Base-by-base conservation (phyloP, 2,113 vertebrate species). In the Stigmatopora argus region DNA sequence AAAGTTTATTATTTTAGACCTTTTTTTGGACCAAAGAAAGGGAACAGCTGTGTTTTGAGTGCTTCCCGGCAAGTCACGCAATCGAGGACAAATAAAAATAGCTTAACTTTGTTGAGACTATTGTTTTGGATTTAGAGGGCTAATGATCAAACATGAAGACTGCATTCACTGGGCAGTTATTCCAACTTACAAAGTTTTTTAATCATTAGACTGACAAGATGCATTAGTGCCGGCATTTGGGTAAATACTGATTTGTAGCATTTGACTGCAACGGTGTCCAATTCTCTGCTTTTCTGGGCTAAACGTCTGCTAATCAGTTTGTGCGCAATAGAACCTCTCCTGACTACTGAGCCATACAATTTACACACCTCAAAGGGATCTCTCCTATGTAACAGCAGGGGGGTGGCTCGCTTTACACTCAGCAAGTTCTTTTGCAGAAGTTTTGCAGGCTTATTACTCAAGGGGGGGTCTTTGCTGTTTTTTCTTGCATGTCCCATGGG, bases 1-100 rank as follows among this genome's bases (percentile, higher is more conserved):
- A 89, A 92, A 93, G 87, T 92, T 93, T 90, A 87, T 93, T 92
- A 85, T 87, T 85, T 90, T 86, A 90, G 83, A 90, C 88, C 90
- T 89, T 87, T 89, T 84, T 84, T 83, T 91, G 81, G 78, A 87
- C 80, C 76, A 73, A 86, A 81, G 82, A 78, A 78, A 80, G 51
- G 2, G 76, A 84, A 72, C 91, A 92, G 89, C 90, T 92, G 91
- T 90, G 89, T 91, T 91, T 91, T 89, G 73, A 69, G 75, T 88
- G 71, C 85, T 73, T 61, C 72, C 78, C 72, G 67, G 15, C 79
- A 88, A 89, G 88, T 90, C 90, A 75, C 51, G 67, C 80, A 68
- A 73, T 74, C 83, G 79, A 85, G 77, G 86, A 64, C 26, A 52
- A 65, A 86, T 88, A 89, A 87, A 90, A 89, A 90, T 88, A 91